Evolutionary conservation across 2,888 invertebrate species (phyloP).

Genomic region (Latrodectus elegans): DNA sequence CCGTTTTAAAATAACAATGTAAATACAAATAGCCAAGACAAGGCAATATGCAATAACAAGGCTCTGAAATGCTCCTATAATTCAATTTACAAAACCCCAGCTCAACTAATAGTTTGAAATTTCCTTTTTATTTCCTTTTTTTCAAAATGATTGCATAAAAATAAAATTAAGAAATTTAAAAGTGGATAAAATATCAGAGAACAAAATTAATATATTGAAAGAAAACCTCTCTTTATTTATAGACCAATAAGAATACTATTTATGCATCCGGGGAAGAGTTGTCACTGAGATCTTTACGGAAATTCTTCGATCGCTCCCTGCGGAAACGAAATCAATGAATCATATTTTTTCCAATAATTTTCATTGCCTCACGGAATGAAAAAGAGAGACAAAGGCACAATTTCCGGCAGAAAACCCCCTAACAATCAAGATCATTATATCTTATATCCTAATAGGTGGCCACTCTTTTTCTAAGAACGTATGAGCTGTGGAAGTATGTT

Average conservation of each 20-base stretch:
- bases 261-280: conserved; percentile 11
- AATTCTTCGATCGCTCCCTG: conserved; percentile 8
- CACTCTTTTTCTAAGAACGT: conserved; percentile 4
- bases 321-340: conserved; percentile 41
- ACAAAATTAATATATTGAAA: conserved; percentile 24
- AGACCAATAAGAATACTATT: conserved; percentile 22
- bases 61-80: too few relatives aligned
- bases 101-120: too few relatives aligned
- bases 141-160: too few relatives aligned
- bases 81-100: too few relatives aligned
- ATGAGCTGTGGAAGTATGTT: conserved; percentile 35
- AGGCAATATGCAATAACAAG: too few relatives aligned
- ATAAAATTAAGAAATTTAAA: not conserved
- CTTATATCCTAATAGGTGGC: conserved; percentile 41
- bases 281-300: not conserved
- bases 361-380: conserved; percentile 32
- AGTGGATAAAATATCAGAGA: not conserved
- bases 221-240: conserved; percentile 21
- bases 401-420: conserved; percentile 27
- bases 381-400: conserved; percentile 26
- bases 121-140: too few relatives aligned
- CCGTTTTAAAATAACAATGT: too few relatives aligned
- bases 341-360: conserved; percentile 49
- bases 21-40: too few relatives aligned
- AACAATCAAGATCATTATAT: conserved; percentile 62